Conservation (phyloP, 2,888 invertebrate genomes). For the Oscheius myriophilus region DNA sequence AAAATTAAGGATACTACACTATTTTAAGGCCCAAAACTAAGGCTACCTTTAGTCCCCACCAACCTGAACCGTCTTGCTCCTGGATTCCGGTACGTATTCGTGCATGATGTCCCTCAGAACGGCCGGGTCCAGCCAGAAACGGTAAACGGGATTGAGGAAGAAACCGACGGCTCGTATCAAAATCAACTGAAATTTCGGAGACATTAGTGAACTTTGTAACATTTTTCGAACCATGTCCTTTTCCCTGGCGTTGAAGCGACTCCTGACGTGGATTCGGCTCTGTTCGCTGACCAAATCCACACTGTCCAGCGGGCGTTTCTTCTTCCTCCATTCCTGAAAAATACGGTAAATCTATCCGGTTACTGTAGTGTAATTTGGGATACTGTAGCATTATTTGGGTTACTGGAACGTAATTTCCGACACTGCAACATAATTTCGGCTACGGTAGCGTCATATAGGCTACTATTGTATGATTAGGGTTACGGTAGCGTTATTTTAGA, state of each 20-base stretch:
- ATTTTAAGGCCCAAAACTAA: no score
- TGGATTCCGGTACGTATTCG: conserved; percentile 62
- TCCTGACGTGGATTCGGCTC: conserved; percentile 49
- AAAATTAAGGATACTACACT: no score
- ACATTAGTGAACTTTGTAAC: not conserved
- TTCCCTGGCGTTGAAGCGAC: conserved; percentile 59
- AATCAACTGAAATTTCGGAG: conserved; percentile 44
- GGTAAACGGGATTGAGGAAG: conserved; percentile 68
- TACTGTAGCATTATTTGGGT: conserved; percentile 11
- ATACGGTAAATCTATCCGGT: no score
- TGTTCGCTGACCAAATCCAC: conserved; percentile 56
- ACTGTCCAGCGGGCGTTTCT: conserved; percentile 55
- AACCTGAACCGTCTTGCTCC: conserved; percentile 53
- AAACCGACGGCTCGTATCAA: conserved; percentile 68
- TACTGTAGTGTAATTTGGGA: not conserved
- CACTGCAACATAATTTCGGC: no score
- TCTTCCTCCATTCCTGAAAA: conserved; percentile 27
- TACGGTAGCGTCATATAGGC: no score
- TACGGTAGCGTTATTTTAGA: no score
- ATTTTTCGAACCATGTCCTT: conserved; percentile 53
- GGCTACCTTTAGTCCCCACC: no score
- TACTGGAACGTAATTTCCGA: no score
- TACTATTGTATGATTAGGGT: not conserved
- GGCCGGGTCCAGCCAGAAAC: conserved; percentile 68
- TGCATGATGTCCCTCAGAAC: conserved; percentile 69